Evolutionary conservation across 2,797 vertebrate genomes (phyloP), one percentile per base, ranked within the genome.

Genomic region (Parauchenoglanis ngamensis): DNA sequence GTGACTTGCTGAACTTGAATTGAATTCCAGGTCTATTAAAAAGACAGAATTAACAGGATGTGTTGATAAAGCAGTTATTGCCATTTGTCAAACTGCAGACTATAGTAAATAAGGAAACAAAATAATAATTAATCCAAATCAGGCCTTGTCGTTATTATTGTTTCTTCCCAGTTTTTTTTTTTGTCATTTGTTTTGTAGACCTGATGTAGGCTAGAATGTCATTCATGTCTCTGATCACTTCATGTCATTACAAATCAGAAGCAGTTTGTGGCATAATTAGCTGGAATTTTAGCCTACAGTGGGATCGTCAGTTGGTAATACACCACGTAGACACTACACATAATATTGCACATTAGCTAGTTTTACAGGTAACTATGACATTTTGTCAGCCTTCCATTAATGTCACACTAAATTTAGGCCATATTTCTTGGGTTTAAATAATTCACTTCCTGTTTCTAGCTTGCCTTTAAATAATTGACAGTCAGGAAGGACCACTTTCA

Each of bases 11-110:
- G 46, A 83, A 83, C 31, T 25, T 35, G 52, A 54, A 49, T 54
- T 76, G 28, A 77, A 83, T 87, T 31, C 72, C 12, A 44, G 49
- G 28, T 46, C 85, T 80, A 31, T 78, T 79, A 19, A 86, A 86
- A 79, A 63, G 23, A 81, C 56, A 80, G 59, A 49, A 63, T 65
- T 44, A 63, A 49, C 44, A 46, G 44, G 59, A 65, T 82, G 79
- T n/a, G 3, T 46, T 81, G 59, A 59, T 8, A 81, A 65, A 82
- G 44, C 80, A 49, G 44, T 82, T 82, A 65, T 28, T 65, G n/a
- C 44, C 61, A 28, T 82, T 82, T 82, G 1, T 67, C n/a, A 2
- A 81, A 81, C 35, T n/a, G 7, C 3, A 81, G 23, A 63, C 78
- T 81, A 82, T 80, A 15, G 25, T 49, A 67, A 49, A 52, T 52